These are phyloP conservation scores for Odocoileus hemionus DNA, from an alignment of 2,113 vertebrate genomes.

Conservation along the genomic window DNA sequence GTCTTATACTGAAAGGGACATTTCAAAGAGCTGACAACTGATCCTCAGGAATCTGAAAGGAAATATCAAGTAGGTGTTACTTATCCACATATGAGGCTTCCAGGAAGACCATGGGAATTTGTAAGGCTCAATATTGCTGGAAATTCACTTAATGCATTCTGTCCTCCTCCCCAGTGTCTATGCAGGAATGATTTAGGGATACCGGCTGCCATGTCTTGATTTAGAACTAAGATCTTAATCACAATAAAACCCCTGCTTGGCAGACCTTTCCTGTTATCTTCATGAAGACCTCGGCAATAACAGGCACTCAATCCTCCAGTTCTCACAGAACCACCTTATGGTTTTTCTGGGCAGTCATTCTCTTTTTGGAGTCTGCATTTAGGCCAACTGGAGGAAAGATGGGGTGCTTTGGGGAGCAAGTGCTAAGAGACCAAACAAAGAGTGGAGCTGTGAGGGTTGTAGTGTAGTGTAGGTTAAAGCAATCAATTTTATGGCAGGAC, in stretches of 20 bases:
- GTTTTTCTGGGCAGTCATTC: slow-evolving; percentile 36
- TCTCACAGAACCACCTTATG: slow-evolving; percentile 46
- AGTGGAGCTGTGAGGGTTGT: slow-evolving; percentile 53
- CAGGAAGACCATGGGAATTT: slow-evolving; percentile 44
- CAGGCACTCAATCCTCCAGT: background rate
- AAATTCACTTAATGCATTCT: slow-evolving; percentile 66
- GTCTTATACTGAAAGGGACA: slow-evolving; percentile 9
- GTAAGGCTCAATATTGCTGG: slow-evolving; percentile 32
- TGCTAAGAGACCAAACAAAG: slow-evolving; percentile 63
- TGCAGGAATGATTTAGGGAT: slow-evolving; percentile 67
- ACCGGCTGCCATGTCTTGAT: slow-evolving; percentile 68
- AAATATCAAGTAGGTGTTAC: slow-evolving; percentile 65
- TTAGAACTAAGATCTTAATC: slow-evolving; percentile 68
- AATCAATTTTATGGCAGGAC: slow-evolving; percentile 73
- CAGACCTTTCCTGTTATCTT: slow-evolving; percentile 64
- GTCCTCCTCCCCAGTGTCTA: slow-evolving; percentile 59
- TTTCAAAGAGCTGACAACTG: slow-evolving; percentile 64
- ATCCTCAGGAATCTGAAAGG: slow-evolving; percentile 64
- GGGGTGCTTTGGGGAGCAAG: slow-evolving; percentile 67
- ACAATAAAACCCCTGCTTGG: slow-evolving; percentile 39
- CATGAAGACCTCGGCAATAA: slow-evolving; percentile 40
- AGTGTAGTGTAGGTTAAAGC: slow-evolving; percentile 57
- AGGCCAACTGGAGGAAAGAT: slow-evolving; percentile 46
- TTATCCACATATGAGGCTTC: slow-evolving; percentile 29
- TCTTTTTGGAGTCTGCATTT: slow-evolving; percentile 50